Evolutionary conservation across 2,797 vertebrate species (phyloP).

Genomic region (Hephaestus fuliginosus): DNA sequence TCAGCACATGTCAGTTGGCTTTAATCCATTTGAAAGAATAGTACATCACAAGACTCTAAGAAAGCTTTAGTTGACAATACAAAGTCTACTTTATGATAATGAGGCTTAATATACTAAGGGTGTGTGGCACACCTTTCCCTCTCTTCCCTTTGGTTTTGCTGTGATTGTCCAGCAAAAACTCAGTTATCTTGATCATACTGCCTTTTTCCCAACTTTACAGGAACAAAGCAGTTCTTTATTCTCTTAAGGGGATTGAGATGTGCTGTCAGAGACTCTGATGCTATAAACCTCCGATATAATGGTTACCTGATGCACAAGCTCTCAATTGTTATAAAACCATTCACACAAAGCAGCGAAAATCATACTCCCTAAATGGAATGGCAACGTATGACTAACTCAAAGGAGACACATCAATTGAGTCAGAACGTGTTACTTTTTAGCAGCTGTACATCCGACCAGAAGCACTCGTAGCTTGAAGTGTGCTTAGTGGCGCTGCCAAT

Average conservation of each 20-base stretch:
- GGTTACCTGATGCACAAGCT: constrained; percentile 64
- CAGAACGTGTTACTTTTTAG: constrained; percentile 70
- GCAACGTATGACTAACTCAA: constrained; percentile 55
- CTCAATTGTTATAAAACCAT: constrained; percentile 52
- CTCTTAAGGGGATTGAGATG: constrained; percentile 64
- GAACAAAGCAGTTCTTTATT: constrained; percentile 64
- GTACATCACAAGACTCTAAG: constrained; percentile 54
- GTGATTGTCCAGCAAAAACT: constrained; percentile 56
- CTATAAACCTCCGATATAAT: constrained; percentile 55
- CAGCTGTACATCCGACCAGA: constrained; percentile 77
- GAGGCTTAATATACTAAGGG: constrained; percentile 30
- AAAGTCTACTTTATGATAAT: constrained; percentile 54
- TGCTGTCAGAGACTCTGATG: constrained; percentile 56
- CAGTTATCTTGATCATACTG: constrained; percentile 67
- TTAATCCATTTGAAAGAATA: constrained; percentile 66
- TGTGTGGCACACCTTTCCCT: constrained; percentile 38
- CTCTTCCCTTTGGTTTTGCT: constrained; percentile 47
- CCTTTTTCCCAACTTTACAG: constrained; percentile 47
- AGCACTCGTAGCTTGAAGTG: constrained; percentile 75
- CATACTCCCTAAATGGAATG: constrained; percentile 51
- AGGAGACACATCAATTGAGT: constrained; percentile 67
- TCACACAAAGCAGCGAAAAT: constrained; percentile 60
- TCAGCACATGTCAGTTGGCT: constrained; percentile 57
- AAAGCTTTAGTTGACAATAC: constrained; percentile 55
- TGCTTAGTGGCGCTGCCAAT: constrained; percentile 75